A percentile compares a stretch with the other conserved stretches of the same genome.
phyloP scores from a whole-genome alignment of 2,797 vertebrate genomes.

The Tiaroga cobitis region DNA sequence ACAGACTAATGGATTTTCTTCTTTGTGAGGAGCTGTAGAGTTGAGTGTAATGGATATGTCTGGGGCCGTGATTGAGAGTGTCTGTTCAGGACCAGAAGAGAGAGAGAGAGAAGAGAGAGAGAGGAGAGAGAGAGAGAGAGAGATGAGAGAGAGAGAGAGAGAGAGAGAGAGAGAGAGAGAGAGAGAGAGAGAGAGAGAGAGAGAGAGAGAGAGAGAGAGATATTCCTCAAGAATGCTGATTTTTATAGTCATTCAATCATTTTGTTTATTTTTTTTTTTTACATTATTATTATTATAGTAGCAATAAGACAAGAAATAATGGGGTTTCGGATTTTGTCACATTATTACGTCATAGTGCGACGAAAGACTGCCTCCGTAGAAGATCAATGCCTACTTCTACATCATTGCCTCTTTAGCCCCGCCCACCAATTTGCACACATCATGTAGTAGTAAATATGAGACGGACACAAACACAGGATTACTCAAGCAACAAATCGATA shows the following conservation, averaged over 20 bases:
- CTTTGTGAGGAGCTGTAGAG: constrained; percentile 46
- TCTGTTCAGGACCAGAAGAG: constrained; percentile 32
- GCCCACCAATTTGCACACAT: no score
- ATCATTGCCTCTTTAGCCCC: no score
- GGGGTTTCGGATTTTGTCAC: neutral
- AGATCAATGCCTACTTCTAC: no score
- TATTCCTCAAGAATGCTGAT: neutral
- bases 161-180: constrained; percentile 22
- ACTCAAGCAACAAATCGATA: no score
- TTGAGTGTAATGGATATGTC: constrained; percentile 53
- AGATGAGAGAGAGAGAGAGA: constrained; percentile 17
- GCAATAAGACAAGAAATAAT: constrained; percentile 1
- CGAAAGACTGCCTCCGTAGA: neutral
- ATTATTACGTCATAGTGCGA: neutral
- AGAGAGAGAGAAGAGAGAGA: constrained; percentile 32
- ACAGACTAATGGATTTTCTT: constrained; percentile 52
- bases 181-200: neutral
- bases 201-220: neutral
- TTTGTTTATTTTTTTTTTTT: neutral
- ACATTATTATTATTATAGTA: neutral
- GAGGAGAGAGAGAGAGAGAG: constrained; percentile 19
- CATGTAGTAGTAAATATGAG: no score
- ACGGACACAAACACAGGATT: no score
- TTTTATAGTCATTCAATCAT: neutral
- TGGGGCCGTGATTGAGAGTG: constrained; percentile 53